phyloP scores from a whole-genome alignment of 64 coral and sea anemone species.

The Hydrozoanthus tunicans region DNA sequence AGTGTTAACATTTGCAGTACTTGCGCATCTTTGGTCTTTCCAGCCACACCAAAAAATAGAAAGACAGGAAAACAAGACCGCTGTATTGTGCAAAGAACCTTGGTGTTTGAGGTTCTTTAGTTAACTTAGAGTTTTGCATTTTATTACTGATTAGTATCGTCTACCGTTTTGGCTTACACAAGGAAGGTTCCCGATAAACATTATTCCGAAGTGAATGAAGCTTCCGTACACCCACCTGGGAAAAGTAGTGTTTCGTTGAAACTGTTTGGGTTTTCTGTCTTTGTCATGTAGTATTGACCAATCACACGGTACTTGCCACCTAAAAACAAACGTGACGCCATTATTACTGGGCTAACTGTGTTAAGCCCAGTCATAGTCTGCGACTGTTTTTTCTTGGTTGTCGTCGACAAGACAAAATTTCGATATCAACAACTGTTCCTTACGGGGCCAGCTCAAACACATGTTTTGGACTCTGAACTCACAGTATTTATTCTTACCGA shows the following conservation, averaged over 20 bases:
- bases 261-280: background rate
- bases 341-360: background rate
- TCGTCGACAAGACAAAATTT: background rate
- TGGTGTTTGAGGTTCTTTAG: no score
- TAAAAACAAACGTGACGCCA: background rate
- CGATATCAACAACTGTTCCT: no score
- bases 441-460: background rate
- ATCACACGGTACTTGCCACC: constrained; percentile 9
- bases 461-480: background rate
- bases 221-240: constrained; percentile 14
- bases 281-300: constrained; percentile 12
- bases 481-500: no score
- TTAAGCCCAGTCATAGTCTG: background rate
- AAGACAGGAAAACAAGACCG: no score
- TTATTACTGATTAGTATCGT: no score
- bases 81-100: no score
- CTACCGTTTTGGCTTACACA: no score
- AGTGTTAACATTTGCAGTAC: no score
- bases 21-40: no score
- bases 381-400: background rate
- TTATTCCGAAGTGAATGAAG: background rate
- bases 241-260: constrained; percentile 35
- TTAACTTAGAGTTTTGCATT: no score
- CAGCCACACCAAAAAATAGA: no score
- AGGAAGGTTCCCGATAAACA: no score